phyloP scores from a whole-genome alignment of 1,140 invertebrate genomes.

The Branchinecta lindahli region DNA sequence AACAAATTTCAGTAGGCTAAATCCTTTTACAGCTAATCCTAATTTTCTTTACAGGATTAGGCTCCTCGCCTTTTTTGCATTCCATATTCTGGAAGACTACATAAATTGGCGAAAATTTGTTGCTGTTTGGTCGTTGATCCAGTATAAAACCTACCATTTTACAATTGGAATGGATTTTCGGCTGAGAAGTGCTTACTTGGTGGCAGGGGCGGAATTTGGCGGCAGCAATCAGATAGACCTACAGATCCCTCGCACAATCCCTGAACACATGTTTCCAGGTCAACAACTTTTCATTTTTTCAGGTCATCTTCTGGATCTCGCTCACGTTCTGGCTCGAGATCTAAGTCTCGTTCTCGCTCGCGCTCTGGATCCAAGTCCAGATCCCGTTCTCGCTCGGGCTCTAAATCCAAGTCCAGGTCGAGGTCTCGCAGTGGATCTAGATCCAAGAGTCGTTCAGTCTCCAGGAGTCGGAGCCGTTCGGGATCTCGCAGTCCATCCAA shows the following conservation, averaged over 20 bases:
- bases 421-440: conserved; percentile 28
- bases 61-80: too few relatives aligned
- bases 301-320: conserved; percentile 29
- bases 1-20: too few relatives aligned
- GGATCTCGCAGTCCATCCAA: conserved; percentile 24
- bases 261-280: conserved; percentile 10
- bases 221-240: not conserved
- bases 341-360: conserved; percentile 27
- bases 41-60: too few relatives aligned
- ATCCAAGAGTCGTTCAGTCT: conserved; percentile 26
- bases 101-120: too few relatives aligned
- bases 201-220: not conserved
- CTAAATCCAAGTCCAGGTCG: conserved; percentile 24
- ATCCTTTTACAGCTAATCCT: too few relatives aligned
- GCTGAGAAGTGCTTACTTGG: not conserved
- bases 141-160: not conserved
- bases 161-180: not conserved
- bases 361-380: conserved; percentile 30
- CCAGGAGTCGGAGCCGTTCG: conserved; percentile 21
- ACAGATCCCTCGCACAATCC: conserved; percentile 14
- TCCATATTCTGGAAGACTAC: too few relatives aligned
- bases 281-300: conserved; percentile 20
- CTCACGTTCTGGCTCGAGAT: conserved; percentile 23
- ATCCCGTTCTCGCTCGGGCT: conserved; percentile 28
- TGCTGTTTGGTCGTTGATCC: not conserved